Percentiles rank a stretch among this genome's conserved stretches.
Evolutionary conservation across 2,888 invertebrate genomes (phyloP).

Genomic region (Cremastinae sp.): DNA sequence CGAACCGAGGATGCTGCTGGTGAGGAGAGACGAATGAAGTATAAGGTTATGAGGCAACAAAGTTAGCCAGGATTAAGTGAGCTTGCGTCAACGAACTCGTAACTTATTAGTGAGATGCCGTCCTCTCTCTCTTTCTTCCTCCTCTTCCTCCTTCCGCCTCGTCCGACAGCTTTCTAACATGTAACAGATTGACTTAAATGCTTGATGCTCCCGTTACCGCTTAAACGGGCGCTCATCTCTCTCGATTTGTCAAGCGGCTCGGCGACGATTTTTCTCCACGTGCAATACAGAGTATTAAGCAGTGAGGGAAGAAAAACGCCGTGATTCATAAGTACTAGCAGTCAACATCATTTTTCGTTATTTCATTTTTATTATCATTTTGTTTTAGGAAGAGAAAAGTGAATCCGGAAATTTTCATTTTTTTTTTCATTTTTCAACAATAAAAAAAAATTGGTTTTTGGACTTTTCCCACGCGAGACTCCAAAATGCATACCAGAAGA

Average conservation of each 20-base stretch:
- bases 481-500: not conserved
- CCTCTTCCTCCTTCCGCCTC: not conserved
- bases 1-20: slow-evolving; percentile 12
- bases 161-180: slow-evolving; percentile 40
- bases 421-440: no score
- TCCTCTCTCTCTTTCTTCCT: not conserved
- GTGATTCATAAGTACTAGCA: no score
- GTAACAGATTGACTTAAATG: slow-evolving; percentile 53
- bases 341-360: no score
- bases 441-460: no score
- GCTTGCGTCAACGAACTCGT: slow-evolving; percentile 71
- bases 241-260: not conserved
- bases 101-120: slow-evolving; percentile 58
- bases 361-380: no score
- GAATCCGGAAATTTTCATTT: no score
- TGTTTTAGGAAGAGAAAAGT: no score
- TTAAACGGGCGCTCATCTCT: slow-evolving; percentile 10
- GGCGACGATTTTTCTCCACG: no score
- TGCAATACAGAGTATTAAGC: no score
- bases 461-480: not conserved
- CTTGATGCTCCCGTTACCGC: slow-evolving; percentile 28
- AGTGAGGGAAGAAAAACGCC: no score
- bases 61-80: slow-evolving; percentile 74
- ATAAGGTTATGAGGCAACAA: slow-evolving; percentile 66
- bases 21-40: slow-evolving; percentile 25